phyloP scores from a whole-genome alignment of 1,140 invertebrate species.

The Euglossa dilemma region DNA sequence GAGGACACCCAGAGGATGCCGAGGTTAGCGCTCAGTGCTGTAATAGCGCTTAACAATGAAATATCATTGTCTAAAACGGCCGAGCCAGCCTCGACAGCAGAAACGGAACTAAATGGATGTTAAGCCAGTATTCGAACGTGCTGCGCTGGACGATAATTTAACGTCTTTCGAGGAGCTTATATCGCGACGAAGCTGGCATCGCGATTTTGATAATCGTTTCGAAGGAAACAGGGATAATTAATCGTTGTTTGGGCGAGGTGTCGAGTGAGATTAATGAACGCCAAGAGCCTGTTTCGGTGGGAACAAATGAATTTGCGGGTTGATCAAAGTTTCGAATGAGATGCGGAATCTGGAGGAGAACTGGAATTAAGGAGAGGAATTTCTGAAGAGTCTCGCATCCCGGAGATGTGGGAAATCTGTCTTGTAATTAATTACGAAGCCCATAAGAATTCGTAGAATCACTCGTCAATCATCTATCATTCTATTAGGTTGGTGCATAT shows the following conservation, averaged over 20 bases:
- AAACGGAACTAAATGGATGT: constrained; percentile 53
- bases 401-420: neutral
- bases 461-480: neutral
- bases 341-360: neutral
- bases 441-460: neutral
- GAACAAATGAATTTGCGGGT: constrained; percentile 6
- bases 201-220: constrained; percentile 31
- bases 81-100: neutral
- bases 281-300: neutral
- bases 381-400: neutral
- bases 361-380: neutral
- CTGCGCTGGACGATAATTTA: constrained; percentile 25
- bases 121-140: constrained; percentile 12
- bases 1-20: constrained; percentile 44
- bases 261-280: neutral
- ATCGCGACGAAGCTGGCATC: neutral
- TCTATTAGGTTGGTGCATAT: too few relatives aligned
- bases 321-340: constrained; percentile 16
- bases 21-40: constrained; percentile 35
- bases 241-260: constrained; percentile 1
- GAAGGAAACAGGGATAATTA: constrained; percentile 6
- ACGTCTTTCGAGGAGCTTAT: neutral
- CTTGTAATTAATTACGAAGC: neutral
- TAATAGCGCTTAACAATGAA: constrained; percentile 59
- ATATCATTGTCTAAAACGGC: constrained; percentile 47